These are phyloP conservation scores for Lagria hirta DNA, from an alignment of 2,888 invertebrate genomes.

Conservation along the genomic window DNA sequence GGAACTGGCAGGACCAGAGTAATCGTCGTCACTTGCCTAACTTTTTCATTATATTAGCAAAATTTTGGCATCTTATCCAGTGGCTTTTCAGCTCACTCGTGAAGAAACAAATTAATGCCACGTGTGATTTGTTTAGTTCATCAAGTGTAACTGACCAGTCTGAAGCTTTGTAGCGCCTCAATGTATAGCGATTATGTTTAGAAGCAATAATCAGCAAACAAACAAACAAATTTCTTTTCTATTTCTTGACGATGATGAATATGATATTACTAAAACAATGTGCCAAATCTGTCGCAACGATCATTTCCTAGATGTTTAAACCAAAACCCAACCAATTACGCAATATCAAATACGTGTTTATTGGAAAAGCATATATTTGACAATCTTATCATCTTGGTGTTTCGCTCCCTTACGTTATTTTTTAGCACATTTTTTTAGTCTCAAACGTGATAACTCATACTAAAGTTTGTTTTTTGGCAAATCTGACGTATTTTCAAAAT, in stretches of 20 bases:
- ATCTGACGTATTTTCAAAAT: too few relatives aligned
- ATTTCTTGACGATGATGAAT: constrained; percentile 8
- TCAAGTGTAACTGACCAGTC: constrained; percentile 32
- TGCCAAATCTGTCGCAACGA: constrained; percentile 38
- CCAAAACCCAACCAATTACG: constrained; percentile 10
- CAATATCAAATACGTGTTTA: constrained; percentile 25
- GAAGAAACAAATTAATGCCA: constrained; percentile 24
- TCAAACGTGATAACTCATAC: too few relatives aligned
- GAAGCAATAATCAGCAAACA: constrained; percentile 42
- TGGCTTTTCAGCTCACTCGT: constrained; percentile 14
- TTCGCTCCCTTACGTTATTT: constrained; percentile 27
- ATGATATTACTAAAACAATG: constrained; percentile 30
- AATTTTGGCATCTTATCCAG: constrained; percentile 13
- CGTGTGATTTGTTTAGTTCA: too few relatives aligned
- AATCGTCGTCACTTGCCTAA: constrained; percentile 24
- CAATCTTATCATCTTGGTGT: constrained; percentile 44
- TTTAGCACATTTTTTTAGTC: too few relatives aligned
- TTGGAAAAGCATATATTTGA: constrained; percentile 35
- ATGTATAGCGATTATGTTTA: constrained; percentile 45
- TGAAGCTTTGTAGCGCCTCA: constrained; percentile 44
- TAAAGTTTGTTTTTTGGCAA: too few relatives aligned
- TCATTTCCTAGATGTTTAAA: constrained; percentile 22
- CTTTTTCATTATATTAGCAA: constrained; percentile 17
- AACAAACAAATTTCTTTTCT: constrained; percentile 32
- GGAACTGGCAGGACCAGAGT: constrained; percentile 27